Base-by-base conservation (phyloP, 92 coral and sea anemone species). In the Zoanthus solanderi region DNA sequence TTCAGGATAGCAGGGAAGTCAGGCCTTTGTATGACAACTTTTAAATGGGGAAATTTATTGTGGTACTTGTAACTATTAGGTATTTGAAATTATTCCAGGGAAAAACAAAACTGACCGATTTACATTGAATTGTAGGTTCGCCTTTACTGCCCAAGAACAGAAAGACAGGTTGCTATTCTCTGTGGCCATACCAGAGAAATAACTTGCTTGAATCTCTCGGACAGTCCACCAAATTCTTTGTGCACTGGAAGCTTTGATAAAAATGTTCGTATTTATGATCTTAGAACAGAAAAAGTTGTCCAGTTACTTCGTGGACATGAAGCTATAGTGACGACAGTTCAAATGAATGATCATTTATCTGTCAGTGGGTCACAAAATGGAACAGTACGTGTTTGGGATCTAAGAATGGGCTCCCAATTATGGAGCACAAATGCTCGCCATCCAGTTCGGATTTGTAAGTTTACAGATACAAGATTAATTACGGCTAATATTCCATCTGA, bases 321-420 rank as follows among this genome's bases (percentile, higher is more conserved):
- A n/a, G 77, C 93, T 52, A 71, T 84, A 16, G 94, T 95, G 42
- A 95, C 99, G 28, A 73, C 99, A 4, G 98, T 95, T 23, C 99
- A 96, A 84, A 93, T 96, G 97, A 98, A 95, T 89, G 96, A 94
- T 69, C 92, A 95, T 92, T 93, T 95, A 84, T 95, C 94, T 61
- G 98, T 96, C 85, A 96, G 98, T 83, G 99, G 99, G 48, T 90
- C 99, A 67, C 92, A 89, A 34, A 92, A 96, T 57, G 99, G 99
- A n/a, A 91, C 94, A 60, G 78, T 94, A 65, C 76, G 89, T 31
- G 99, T 96, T 78, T 96, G 99, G 99, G 99, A 96, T 83, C 92
- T 92, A 87, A 83, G 99, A 65, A 96, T 88, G 93, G 91, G 91
- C n/a, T 87, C 95, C 31, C 88, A 87, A 44, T 79, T 96, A 47